phyloP scores from a whole-genome alignment of 1,140 invertebrate species.

The Tetramorium parvispinum region DNA sequence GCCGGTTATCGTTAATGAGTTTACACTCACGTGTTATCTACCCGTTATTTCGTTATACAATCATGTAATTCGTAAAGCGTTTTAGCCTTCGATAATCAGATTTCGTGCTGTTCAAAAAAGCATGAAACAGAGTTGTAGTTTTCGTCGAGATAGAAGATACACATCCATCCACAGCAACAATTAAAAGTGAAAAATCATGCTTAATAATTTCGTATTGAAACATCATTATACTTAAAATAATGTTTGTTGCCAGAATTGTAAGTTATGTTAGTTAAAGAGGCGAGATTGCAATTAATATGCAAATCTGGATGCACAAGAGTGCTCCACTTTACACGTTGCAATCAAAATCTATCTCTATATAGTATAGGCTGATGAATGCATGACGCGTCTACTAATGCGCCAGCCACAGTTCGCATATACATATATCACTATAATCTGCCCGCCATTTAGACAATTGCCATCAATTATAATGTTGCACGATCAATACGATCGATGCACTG shows the following conservation, averaged over 20 bases:
- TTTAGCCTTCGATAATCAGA: background rate
- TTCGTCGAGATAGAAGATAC: background rate
- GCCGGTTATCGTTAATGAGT: conserved; percentile 37
- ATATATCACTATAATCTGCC: conserved; percentile 44
- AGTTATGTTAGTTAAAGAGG: conserved; percentile 3
- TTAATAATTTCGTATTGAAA: background rate
- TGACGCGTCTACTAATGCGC: conserved; percentile 39
- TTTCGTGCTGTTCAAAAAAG: background rate
- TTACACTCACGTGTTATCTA: conserved; percentile 38
- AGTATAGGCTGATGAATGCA: conserved; percentile 43
- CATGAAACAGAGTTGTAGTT: background rate
- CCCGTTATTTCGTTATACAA: conserved; percentile 15
- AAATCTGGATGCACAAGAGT: conserved; percentile 48
- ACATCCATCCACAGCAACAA: background rate
- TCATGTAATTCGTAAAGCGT: conserved; percentile 36
- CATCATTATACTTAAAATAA: conserved; percentile 23
- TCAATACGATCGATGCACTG: conserved; percentile 12
- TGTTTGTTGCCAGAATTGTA: background rate
- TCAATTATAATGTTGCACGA: conserved; percentile 56
- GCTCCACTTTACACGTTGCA: conserved; percentile 27
- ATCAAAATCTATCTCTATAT: conserved; percentile 40
- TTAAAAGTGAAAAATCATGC: background rate
- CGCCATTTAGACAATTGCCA: conserved; percentile 26
- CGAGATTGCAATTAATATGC: conserved; percentile 51
- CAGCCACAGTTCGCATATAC: background rate